A percentile compares a stretch with the other conserved stretches of the same genome.
Conservation (phyloP, 2,888 invertebrate genomes). For the Orthosia gothica region DNA sequence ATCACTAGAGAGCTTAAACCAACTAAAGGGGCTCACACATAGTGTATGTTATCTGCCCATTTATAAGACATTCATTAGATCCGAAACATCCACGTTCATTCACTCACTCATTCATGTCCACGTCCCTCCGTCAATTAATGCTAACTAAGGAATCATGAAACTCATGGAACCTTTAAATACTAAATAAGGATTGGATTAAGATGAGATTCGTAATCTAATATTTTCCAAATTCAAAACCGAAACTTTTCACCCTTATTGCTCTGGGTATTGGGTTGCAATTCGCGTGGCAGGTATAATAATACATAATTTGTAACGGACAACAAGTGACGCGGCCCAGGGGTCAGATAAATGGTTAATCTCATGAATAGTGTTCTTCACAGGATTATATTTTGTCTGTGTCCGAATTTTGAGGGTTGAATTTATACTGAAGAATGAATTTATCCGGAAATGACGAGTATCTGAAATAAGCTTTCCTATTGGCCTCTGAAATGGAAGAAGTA, state of each 20-base stretch:
- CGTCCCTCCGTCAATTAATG: conserved; percentile 60
- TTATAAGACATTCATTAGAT: conserved; percentile 55
- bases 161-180: conserved; percentile 63
- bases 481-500: neutral
- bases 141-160: conserved; percentile 60
- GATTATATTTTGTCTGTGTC: conserved; percentile 64
- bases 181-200: conserved; percentile 64
- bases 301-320: conserved; percentile 69
- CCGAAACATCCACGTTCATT: neutral
- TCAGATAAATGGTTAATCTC: conserved; percentile 72
- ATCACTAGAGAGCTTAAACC: conserved; percentile 6
- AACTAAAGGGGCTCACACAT: conserved; percentile 30
- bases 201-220: conserved; percentile 42
- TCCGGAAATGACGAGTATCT: neutral
- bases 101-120: conserved; percentile 23
- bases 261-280: conserved; percentile 35
- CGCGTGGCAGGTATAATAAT: conserved; percentile 38
- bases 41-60: conserved; percentile 50
- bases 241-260: conserved; percentile 18
- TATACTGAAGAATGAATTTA: neutral
- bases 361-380: conserved; percentile 67
- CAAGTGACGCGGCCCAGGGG: conserved; percentile 25
- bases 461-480: conserved; percentile 1
- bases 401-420: conserved; percentile 4
- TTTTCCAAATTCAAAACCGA: conserved; percentile 37